These are phyloP conservation scores for Sussaba pulchella DNA, from an alignment of 2,888 invertebrate genomes.

Conservation along the genomic window DNA sequence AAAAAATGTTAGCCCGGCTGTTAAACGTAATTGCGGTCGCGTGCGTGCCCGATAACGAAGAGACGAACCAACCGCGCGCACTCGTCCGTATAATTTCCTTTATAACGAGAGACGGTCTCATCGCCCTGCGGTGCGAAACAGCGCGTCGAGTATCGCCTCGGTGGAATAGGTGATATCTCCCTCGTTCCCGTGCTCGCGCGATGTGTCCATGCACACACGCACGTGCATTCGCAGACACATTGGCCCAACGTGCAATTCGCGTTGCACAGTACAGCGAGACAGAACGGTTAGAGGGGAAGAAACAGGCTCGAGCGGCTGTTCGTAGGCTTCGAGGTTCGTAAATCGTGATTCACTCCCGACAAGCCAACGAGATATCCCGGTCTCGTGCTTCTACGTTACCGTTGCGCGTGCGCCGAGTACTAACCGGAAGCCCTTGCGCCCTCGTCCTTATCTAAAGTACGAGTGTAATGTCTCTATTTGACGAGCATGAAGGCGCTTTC, in stretches of 20 bases:
- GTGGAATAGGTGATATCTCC: not conserved
- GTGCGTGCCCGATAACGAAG: constrained; percentile 8
- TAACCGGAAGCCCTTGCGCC: constrained; percentile 57
- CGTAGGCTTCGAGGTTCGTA: constrained; percentile 59
- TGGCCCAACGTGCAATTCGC: too few species aligned
- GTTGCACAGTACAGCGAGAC: not conserved
- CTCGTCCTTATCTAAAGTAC: constrained; percentile 73
- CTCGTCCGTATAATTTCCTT: constrained; percentile 14
- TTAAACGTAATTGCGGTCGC: not conserved
- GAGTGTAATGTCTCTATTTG: constrained; percentile 75
- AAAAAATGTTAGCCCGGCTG: not conserved
- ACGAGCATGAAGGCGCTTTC: constrained; percentile 50
- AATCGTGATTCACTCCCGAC: constrained; percentile 68
- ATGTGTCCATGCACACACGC: not conserved
- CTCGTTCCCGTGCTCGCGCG: not conserved
- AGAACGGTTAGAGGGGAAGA: constrained; percentile 1
- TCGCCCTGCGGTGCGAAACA: constrained; percentile 12
- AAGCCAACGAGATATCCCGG: constrained; percentile 62
- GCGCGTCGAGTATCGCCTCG: not conserved
- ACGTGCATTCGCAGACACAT: too few species aligned
- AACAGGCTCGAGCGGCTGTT: constrained; percentile 42
- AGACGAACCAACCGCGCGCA: not conserved
- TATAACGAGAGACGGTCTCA: constrained; percentile 13
- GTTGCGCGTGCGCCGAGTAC: constrained; percentile 19
- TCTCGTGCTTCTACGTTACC: constrained; percentile 47